Conservation (phyloP, 53 echinoderm and acorn worm genomes). For the Patiria pectinifera region DNA sequence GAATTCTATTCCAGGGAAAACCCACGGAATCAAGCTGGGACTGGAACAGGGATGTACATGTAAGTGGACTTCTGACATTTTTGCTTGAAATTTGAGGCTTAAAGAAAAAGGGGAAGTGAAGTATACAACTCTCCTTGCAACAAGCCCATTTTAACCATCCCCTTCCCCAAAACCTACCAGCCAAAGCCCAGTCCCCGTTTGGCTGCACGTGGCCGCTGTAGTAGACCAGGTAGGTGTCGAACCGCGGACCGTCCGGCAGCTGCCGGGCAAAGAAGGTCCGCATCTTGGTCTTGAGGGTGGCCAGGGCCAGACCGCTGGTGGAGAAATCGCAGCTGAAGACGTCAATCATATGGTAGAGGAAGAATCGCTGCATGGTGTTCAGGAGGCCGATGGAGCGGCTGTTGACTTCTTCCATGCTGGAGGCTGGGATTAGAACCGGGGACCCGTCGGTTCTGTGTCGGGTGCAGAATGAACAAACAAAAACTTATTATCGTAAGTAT, state of each 20-base stretch:
- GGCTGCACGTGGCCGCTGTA: constrained; percentile 97
- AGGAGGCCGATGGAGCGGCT: constrained; percentile 85
- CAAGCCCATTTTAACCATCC: neutral
- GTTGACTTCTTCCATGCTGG: constrained; percentile 87
- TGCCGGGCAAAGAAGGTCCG: constrained; percentile 72
- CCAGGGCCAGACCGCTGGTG: constrained; percentile 81
- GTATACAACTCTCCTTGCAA: neutral
- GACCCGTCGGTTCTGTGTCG: constrained; percentile 78
- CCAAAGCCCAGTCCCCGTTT: constrained; percentile 93
- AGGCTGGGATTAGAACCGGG: constrained; percentile 76
- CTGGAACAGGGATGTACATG: no score
- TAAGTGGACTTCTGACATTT: no score
- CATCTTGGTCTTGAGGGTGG: constrained; percentile 83
- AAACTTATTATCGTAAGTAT: no score
- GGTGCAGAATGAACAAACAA: neutral
- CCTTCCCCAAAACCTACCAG: constrained; percentile 69
- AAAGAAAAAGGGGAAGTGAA: no score
- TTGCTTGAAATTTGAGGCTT: no score
- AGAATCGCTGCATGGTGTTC: constrained; percentile 93
- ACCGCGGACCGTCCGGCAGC: constrained; percentile 81
- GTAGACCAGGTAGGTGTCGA: constrained; percentile 91
- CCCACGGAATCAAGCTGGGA: no score
- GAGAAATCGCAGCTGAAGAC: constrained; percentile 94
- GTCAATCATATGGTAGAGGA: constrained; percentile 95
- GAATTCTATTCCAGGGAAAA: no score